Percentiles rank a stretch among this genome's conserved stretches.
These are phyloP conservation scores for Andrena dorsata DNA, from an alignment of 2,888 invertebrate genomes.

Conservation along the genomic window DNA sequence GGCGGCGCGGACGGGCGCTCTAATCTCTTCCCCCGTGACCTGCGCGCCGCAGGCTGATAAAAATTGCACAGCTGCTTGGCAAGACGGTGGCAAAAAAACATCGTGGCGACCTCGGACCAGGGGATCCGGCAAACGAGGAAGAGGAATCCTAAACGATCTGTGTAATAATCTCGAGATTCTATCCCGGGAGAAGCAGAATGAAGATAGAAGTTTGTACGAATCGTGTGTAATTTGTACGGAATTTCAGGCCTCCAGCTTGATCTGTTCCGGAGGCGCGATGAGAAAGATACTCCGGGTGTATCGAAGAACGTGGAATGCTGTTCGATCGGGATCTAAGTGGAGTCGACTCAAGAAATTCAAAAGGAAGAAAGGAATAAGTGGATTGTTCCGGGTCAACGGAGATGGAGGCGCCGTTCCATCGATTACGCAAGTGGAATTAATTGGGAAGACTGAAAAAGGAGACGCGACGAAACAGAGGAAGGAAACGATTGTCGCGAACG, in stretches of 20 bases:
- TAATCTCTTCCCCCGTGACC: constrained; percentile 10
- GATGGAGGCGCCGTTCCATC: not conserved
- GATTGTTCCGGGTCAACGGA: not conserved
- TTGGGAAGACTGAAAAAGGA: not conserved
- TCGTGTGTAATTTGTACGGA: too few species aligned
- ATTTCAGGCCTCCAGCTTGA: too few species aligned
- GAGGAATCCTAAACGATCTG: too few species aligned
- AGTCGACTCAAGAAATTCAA: too few species aligned
- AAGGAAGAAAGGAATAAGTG: not conserved
- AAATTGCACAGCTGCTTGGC: not conserved
- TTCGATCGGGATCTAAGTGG: not conserved
- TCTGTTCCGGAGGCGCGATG: too few species aligned
- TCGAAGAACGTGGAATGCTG: not conserved
- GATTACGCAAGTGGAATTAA: not conserved
- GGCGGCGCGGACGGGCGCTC: not conserved
- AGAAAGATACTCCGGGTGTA: not conserved
- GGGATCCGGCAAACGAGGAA: too few species aligned
- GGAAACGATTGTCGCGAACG: not conserved
- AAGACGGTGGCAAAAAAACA: not conserved
- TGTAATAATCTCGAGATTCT: too few species aligned
- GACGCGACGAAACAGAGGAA: not conserved
- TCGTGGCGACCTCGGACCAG: too few species aligned
- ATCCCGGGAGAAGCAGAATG: too few species aligned
- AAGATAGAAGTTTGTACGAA: too few species aligned
- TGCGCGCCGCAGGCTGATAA: not conserved